Base-by-base conservation (phyloP, 2,888 invertebrate species). In the Linyphia triangularis region DNA sequence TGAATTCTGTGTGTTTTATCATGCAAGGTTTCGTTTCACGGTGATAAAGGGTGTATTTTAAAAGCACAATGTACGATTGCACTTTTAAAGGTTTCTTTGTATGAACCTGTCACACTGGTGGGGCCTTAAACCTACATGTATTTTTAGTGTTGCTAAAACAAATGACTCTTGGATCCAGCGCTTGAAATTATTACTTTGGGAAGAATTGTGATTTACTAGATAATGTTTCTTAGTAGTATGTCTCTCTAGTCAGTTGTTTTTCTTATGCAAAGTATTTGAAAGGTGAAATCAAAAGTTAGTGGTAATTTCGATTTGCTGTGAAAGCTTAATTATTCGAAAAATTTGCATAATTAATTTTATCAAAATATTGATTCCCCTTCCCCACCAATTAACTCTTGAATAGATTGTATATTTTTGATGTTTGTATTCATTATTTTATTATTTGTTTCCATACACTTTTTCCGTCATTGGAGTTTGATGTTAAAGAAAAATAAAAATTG, bases 21-120 rank as follows among this genome's bases (percentile, higher is more conserved):
- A 59, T 73, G 30, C 33, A 59, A 73, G 33, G 57, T 9, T 57
- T 72, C 57, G 51, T 57, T 73, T 73, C 28, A 26, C 10, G 77
- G 40, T 24, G 26, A 77, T 63, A 59, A 37, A 5, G 61, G 75
- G 57, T 33, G 19, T 77, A 61, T 59, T 40, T 61, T 61, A 37
- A 61, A 19, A 61, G 77, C 77, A 77, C 77, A 77, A 63, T 77
- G 40, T 61, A 63, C 37, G 77, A 61, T 77, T 77, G 77, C 77
- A 77, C 77, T 24, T 40, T 13, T 40, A 63, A 59, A 63, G 37
- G 57, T 51, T 72, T 28, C 40, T 72, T n/a, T 72, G 37, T 69
- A 40, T 30, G 24, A 30, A 69, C 69, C 69, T 72, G 26, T 72
- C 43, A 26, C 26, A 43, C 43, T 40, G 70, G 73, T 73, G 73